These are phyloP conservation scores for Latrodectus hesperus DNA, from an alignment of 2,888 invertebrate species.

Conservation along the genomic window DNA sequence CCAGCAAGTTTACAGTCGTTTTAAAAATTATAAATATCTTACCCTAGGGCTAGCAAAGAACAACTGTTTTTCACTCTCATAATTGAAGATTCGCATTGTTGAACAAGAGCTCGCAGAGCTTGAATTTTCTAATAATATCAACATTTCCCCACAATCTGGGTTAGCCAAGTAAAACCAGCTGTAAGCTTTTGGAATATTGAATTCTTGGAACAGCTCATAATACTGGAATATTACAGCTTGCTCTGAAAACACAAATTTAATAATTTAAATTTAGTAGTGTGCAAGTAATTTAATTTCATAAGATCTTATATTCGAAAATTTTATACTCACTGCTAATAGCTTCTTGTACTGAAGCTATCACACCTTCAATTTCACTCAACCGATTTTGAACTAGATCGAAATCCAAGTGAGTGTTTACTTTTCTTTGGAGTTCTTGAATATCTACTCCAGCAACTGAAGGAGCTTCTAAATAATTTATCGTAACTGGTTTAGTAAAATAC, in stretches of 20 bases:
- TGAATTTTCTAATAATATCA: conserved; percentile 34
- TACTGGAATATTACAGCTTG: conserved; percentile 64
- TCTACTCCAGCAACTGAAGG: conserved; percentile 56
- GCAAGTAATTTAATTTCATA: not conserved
- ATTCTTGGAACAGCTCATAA: conserved; percentile 53
- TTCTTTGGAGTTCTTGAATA: conserved; percentile 27
- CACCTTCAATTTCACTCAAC: conserved; percentile 32
- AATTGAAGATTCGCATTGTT: conserved; percentile 30
- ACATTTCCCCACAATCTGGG: conserved; percentile 41
- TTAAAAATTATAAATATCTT: not conserved
- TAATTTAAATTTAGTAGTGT: not conserved
- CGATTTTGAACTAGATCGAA: conserved; percentile 6
- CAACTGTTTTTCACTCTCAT: not conserved
- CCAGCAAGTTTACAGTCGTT: not conserved
- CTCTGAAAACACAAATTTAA: conserved; percentile 14
- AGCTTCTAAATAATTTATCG: conserved; percentile 27
- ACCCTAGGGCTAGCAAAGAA: conserved; percentile 22
- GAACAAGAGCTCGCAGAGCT: conserved; percentile 17
- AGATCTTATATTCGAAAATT: not conserved
- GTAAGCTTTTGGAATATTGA: conserved; percentile 37
- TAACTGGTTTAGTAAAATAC: conserved; percentile 40
- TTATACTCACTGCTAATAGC: conserved; percentile 49
- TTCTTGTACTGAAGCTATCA: conserved; percentile 24
- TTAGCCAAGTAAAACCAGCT: conserved; percentile 34
- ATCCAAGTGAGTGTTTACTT: conserved; percentile 30